Evolutionary conservation across 1,140 invertebrate genomes (phyloP), one percentile per base, ranked within the genome.

Genomic region (Dreissena rostriformis): DNA sequence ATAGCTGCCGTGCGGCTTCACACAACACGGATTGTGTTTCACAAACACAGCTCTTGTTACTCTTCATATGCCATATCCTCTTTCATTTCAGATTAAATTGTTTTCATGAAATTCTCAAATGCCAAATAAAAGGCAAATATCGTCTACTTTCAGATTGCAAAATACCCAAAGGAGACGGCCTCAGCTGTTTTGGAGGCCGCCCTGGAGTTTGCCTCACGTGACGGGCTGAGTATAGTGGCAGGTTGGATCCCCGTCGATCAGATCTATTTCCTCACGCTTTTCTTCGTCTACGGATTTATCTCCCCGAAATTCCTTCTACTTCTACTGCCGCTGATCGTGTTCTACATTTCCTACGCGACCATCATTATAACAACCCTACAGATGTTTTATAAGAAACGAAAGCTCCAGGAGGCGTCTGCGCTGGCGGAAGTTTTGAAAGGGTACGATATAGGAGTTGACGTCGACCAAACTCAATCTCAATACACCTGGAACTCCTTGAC

Each of bases 401-500:
- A 92, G 65, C 84, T 90, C 52, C 88, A 81, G 51, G 90, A 91
- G 28, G 88, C 90, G 14, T 83, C 86, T 12, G 86, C 85, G 7
- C 72, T 91, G 28, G 90, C 90, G 12, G 73, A 75, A 26, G 73
- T 91, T n/a, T 68, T 92, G 74, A 90, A 91, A 71, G 83, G 88
- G 28, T 92, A 90, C 63, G 88, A 92, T 52, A 82, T 89, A 11
- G 89, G 87, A 26, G 88, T 92, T 29, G 88, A 97, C 88, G 94
- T 96, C 0, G 95, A 96, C 14, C 95, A 97, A 84, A 96, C 96
- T 0, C 96, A 97, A 85, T 96, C 96, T 90, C 95, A 96, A 66
- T 97, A 97, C 86, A 95, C 97, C n/a, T 94, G 95, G 39, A 97
- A 97, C 88, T 97, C 97, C 89, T 92, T 97, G 28, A 96, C 96